Conservation (phyloP, 2,797 vertebrate species). For the Chelon labrosus region DNA sequence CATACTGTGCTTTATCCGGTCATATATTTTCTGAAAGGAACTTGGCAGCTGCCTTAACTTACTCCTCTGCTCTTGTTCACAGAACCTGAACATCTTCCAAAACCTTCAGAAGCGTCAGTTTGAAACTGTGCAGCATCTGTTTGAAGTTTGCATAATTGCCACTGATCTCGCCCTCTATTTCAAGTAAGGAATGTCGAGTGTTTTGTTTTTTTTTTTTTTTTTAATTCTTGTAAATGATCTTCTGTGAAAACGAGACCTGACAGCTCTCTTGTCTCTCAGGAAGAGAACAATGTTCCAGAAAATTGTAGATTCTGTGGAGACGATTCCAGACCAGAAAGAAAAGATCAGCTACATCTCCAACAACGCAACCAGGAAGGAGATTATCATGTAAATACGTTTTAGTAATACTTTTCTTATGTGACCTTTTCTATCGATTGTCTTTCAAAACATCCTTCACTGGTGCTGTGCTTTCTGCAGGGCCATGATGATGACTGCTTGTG, state of each 20-base stretch:
- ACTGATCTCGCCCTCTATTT: constrained; percentile 96
- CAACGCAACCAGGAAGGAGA: constrained; percentile 94
- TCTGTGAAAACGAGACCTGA: background rate
- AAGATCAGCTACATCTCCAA: constrained; percentile 86
- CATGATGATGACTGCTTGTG: constrained; percentile 99
- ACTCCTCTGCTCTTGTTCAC: constrained; percentile 14
- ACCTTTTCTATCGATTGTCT: background rate
- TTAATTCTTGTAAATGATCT: background rate
- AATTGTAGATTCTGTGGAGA: constrained; percentile 89
- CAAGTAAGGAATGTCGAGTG: constrained; percentile 87
- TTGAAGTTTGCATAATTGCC: constrained; percentile 96
- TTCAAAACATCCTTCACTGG: background rate
- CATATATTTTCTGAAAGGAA: background rate
- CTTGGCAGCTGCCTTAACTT: background rate
- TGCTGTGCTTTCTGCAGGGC: constrained; percentile 81
- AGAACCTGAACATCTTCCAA: constrained; percentile 96
- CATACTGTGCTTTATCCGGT: background rate
- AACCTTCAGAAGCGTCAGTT: constrained; percentile 94
- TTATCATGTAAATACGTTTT: constrained; percentile 88
- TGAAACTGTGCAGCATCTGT: constrained; percentile 94
- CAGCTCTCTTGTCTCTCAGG: constrained; percentile 74
- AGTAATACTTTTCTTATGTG: background rate
- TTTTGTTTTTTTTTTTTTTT: background rate
- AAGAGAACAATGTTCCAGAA: constrained; percentile 98
- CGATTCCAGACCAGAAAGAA: constrained; percentile 90